These are phyloP conservation scores for Neocrepidodera transversa DNA, from an alignment of 2,888 invertebrate genomes.

Conservation along the genomic window DNA sequence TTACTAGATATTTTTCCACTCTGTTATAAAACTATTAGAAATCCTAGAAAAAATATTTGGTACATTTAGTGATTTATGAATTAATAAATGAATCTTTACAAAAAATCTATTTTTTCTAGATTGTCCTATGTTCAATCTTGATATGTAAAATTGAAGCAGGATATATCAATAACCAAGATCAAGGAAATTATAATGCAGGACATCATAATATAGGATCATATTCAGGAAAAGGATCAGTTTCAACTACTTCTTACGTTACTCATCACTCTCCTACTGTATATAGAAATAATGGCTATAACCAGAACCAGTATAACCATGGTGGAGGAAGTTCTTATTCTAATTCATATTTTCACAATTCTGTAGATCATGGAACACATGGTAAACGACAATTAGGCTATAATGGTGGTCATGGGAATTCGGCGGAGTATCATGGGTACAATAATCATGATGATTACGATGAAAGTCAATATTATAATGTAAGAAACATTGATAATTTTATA, in stretches of 20 bases:
- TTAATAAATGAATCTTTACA: too few species aligned
- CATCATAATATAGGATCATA: conserved; percentile 10
- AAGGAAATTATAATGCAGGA: conserved; percentile 9
- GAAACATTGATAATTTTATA: conserved; percentile 1
- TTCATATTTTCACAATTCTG: conserved; percentile 17
- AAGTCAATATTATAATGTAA: conserved; percentile 35
- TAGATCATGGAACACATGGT: conserved; percentile 27
- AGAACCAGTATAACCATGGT: conserved; percentile 6
- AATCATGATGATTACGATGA: conserved; percentile 28
- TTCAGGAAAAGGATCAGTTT: conserved; percentile 28
- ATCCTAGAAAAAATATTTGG: too few species aligned
- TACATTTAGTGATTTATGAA: too few species aligned
- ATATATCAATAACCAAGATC: conserved; percentile 14
- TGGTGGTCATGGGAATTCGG: conserved; percentile 10
- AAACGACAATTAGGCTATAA: not conserved
- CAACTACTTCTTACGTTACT: conserved; percentile 39
- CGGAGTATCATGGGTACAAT: not conserved
- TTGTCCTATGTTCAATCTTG: conserved; percentile 19
- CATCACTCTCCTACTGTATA: conserved; percentile 33
- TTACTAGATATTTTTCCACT: too few species aligned
- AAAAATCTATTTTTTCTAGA: conserved; percentile 29
- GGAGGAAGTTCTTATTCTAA: conserved; percentile 32
- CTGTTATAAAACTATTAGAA: too few species aligned
- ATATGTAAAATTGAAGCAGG: conserved; percentile 30
- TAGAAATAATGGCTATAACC: conserved; percentile 20